Evolutionary conservation across 35 echinoderm and acorn worm genomes (phyloP), one percentile per base, ranked within the genome.

Genomic region (Anneissia japonica): DNA sequence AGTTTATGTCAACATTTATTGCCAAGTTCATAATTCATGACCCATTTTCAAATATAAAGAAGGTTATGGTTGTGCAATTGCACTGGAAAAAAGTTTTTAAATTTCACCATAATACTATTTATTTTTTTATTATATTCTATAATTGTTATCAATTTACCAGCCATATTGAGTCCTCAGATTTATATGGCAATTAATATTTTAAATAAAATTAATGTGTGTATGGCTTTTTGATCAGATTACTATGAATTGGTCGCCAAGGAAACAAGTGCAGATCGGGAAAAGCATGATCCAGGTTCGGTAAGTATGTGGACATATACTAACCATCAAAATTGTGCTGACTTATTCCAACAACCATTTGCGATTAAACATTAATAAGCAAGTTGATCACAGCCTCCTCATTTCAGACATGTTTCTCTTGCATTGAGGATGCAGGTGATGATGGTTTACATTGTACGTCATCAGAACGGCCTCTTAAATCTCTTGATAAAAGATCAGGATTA

Each of bases 181-280:
- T n/a, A n/a, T n/a, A n/a, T n/a, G n/a, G n/a, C n/a, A n/a, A n/a
- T n/a, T n/a, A n/a, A n/a, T n/a, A n/a, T n/a, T n/a, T n/a, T n/a
- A n/a, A n/a, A n/a, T n/a, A n/a, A n/a, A n/a, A n/a, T n/a, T n/a
- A n/a, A n/a, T n/a, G n/a, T n/a, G n/a, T n/a, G n/a, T n/a, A n/a
- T n/a, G 46, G 0, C 28, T 29, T 28, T 39, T 28, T 26, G 10
- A 37, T 4, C 75, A 91, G 90, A 56, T 46, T 91, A 92, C 72
- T 87, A 51, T 31, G 32, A 37, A 32, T 26, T 82, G 30, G 84
- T 92, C 46, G 77, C 90, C 7, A n/a, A 38, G 30, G 34, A 92
- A 92, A 77, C 90, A n/a, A 74, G 74, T 19, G 23, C 55, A 39
- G 76, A 87, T 33, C 64, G 82, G 39, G 85, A 86, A 36, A 87